Evolutionary conservation across 2,113 vertebrate species (phyloP).

Genomic region (Sinocyclocheilus maitianheensis): DNA sequence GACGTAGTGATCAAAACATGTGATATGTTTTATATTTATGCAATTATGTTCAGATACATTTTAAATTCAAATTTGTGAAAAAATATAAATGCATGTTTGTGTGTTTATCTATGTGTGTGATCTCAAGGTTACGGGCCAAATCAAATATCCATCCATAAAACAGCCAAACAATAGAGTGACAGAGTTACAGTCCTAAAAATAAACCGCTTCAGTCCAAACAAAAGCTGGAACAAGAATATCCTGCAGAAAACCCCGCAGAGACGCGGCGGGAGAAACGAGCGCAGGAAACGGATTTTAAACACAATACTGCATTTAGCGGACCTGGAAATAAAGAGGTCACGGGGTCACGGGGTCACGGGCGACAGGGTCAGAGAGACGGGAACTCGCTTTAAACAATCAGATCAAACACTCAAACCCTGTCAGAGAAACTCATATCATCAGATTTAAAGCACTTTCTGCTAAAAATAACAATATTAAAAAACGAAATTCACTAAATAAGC

Average conservation of each 20-base stretch:
- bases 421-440: not conserved
- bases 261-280: not conserved
- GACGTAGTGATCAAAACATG: too few relatives aligned
- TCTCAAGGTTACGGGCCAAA: not conserved
- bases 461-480: too few relatives aligned
- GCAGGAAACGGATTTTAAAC: constrained; percentile 1
- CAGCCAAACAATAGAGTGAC: constrained; percentile 35
- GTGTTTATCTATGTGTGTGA: not conserved
- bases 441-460: too few relatives aligned
- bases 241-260: not conserved
- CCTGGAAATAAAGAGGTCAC: constrained; percentile 21
- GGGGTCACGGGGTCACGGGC: not conserved
- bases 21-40: too few relatives aligned
- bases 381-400: not conserved
- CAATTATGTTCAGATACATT: too few relatives aligned
- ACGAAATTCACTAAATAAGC: not conserved
- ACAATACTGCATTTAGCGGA: constrained; percentile 41
- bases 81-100: not conserved
- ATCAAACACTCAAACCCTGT: not conserved
- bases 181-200: constrained; percentile 42
- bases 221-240: constrained; percentile 19
- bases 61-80: too few relatives aligned
- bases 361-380: not conserved
- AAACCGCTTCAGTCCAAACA: not conserved
- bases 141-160: constrained; percentile 34